phyloP scores from a whole-genome alignment of 1,140 invertebrate genomes.

The Caenorhabditis briggsae region DNA sequence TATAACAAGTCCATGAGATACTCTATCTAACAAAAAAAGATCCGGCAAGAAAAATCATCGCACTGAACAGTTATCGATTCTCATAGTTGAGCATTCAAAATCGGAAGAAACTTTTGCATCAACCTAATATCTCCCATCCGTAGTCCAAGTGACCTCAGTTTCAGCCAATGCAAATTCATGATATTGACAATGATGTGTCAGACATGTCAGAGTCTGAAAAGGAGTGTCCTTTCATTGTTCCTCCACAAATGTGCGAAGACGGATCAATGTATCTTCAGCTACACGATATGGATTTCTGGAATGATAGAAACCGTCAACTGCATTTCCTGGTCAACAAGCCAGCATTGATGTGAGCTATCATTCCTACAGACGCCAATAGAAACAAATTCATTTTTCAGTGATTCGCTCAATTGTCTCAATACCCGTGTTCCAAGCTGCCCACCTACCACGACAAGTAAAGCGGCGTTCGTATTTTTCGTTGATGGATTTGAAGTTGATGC shows the following conservation, averaged over 20 bases:
- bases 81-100: no score
- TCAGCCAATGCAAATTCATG: slow-evolving; percentile 30
- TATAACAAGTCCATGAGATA: no score
- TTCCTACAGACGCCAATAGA: not conserved
- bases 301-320: slow-evolving; percentile 57
- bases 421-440: slow-evolving; percentile 51
- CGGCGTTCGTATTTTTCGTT: slow-evolving; percentile 56
- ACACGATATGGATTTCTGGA: slow-evolving; percentile 49
- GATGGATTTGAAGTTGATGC: slow-evolving; percentile 46
- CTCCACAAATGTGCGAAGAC: not conserved
- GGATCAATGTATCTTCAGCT: slow-evolving; percentile 22
- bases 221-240: slow-evolving; percentile 17
- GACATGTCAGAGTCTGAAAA: slow-evolving; percentile 58
- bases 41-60: no score
- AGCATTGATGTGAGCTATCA: slow-evolving; percentile 27
- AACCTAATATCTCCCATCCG: no score
- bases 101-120: no score
- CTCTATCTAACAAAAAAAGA: no score
- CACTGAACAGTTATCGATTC: no score
- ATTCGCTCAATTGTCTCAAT: slow-evolving; percentile 45
- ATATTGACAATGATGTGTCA: slow-evolving; percentile 42
- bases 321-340: slow-evolving; percentile 55
- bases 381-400: slow-evolving; percentile 44
- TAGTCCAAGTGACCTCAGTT: not conserved
- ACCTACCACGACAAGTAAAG: slow-evolving; percentile 13